Percentiles rank a stretch among this genome's conserved stretches.
Evolutionary conservation across 2,113 vertebrate species (phyloP).

Genomic region (Cochlearius cochlearius): DNA sequence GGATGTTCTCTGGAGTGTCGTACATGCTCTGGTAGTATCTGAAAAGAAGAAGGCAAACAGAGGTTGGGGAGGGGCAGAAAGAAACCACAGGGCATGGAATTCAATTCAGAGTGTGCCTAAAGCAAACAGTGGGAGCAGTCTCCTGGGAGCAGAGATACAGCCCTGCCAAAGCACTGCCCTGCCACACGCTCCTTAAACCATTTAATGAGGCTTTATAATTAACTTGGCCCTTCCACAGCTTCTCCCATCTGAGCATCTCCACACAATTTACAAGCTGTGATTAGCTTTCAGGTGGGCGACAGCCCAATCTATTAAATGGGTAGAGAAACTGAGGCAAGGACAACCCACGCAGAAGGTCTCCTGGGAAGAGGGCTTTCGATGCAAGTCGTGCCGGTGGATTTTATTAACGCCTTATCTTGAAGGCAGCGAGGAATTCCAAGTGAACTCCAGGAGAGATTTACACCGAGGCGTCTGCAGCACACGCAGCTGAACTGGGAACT

Average conservation of each 20-base stretch:
- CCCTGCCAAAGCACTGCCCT: slow-evolving; percentile 12
- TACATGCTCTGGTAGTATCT: slow-evolving; percentile 93
- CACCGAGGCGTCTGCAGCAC: not conserved
- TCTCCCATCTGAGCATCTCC: slow-evolving; percentile 46
- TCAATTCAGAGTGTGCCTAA: not conserved
- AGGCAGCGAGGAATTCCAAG: not conserved
- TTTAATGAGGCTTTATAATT: slow-evolving; percentile 48
- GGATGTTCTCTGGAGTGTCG: slow-evolving; percentile 82
- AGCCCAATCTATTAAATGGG: not conserved
- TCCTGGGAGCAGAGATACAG: not conserved
- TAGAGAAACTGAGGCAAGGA: slow-evolving; percentile 14
- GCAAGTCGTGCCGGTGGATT: not conserved
- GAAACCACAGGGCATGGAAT: not conserved
- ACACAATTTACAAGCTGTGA: not conserved
- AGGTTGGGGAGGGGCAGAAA: not conserved
- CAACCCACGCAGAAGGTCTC: not conserved
- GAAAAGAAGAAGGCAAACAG: not conserved
- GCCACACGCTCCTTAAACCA: not conserved
- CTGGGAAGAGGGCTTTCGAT: not conserved
- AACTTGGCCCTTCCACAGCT: slow-evolving; percentile 50
- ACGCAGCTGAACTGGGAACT: not conserved
- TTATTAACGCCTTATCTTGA: not conserved
- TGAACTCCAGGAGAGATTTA: not conserved
- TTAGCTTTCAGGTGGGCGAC: not conserved
- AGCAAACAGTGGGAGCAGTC: not conserved